These are phyloP conservation scores for Phaethon lepturus DNA, from an alignment of 2,113 vertebrate species.

Conservation along the genomic window DNA sequence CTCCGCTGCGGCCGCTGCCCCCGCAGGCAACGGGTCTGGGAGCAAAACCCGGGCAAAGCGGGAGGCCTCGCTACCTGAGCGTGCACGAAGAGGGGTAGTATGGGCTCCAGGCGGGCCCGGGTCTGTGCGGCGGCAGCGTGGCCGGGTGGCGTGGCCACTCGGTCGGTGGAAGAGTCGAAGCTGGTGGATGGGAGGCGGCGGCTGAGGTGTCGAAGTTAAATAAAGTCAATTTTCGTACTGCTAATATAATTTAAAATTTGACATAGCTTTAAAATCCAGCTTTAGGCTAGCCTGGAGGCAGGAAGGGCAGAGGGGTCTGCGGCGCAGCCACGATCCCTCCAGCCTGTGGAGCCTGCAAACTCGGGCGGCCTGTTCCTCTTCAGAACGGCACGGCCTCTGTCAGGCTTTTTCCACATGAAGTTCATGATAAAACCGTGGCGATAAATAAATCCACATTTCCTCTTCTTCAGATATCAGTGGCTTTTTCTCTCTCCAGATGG, in stretches of 20 bases:
- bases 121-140: background rate
- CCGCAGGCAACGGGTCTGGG: background rate
- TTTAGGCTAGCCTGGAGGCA: background rate
- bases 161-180: background rate
- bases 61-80: background rate
- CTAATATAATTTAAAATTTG: background rate
- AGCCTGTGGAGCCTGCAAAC: background rate
- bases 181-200: background rate
- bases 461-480: background rate
- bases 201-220: background rate
- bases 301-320: background rate
- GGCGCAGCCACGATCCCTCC: accelerated
- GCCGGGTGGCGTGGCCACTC: background rate
- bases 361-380: accelerated
- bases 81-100: accelerated
- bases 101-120: background rate
- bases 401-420: background rate
- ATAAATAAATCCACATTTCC: background rate
- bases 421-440: background rate
- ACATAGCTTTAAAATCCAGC: background rate
- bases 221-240: background rate
- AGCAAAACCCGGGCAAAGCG: accelerated
- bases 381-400: background rate
- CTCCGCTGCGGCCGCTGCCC: background rate
- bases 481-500: background rate